phyloP scores from a whole-genome alignment of 2,797 vertebrate genomes.

The Buceros bicornis region DNA sequence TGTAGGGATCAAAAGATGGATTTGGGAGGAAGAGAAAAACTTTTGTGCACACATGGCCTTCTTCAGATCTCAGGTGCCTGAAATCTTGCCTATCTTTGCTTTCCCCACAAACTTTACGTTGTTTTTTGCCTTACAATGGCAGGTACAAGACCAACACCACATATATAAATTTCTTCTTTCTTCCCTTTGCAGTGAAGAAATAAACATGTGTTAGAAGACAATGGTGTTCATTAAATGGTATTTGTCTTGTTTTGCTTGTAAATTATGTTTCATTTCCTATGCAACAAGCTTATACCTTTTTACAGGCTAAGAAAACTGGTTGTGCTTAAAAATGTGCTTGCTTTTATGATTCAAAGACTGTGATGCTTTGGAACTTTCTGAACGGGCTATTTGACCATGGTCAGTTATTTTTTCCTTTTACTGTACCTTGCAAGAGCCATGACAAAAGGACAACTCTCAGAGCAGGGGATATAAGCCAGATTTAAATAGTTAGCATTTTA shows the following conservation, averaged over 20 bases:
- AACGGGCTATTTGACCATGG: neutral
- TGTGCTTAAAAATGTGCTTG: neutral
- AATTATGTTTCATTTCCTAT: neutral
- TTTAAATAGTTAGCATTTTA: conserved; percentile 60
- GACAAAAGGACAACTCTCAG: conserved; percentile 5
- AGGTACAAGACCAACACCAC: neutral
- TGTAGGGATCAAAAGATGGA: neutral
- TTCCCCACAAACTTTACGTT: neutral
- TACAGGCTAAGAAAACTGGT: neutral
- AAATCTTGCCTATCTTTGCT: neutral
- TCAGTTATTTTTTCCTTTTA: conserved; percentile 9
- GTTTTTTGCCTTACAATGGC: neutral
- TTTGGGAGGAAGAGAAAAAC: neutral
- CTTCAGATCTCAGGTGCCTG: neutral
- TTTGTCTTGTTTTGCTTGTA: neutral
- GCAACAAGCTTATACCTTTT: neutral
- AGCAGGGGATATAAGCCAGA: conserved; percentile 29
- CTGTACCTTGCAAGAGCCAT: neutral
- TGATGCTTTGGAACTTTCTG: neutral
- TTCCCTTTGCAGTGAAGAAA: neutral
- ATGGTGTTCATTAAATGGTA: neutral
- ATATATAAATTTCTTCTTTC: neutral
- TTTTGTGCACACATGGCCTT: neutral
- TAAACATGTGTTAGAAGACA: neutral
- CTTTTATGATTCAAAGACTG: neutral